Evolutionary conservation across 2,888 invertebrate genomes (phyloP).

Genomic region (Brassicogethes aeneus): DNA sequence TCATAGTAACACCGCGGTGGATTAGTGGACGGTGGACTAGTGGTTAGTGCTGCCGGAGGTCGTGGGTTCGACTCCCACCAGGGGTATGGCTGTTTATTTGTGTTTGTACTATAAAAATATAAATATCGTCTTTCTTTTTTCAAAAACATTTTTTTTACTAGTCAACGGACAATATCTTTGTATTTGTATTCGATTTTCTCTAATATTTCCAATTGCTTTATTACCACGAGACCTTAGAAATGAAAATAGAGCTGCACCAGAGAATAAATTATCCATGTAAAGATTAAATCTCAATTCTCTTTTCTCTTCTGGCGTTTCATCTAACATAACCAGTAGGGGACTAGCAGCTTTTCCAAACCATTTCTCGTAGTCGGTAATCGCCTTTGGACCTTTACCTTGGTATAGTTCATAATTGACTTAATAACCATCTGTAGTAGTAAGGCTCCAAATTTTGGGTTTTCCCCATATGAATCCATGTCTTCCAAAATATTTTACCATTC

Average conservation of each 20-base stretch:
- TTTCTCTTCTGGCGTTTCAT: slow-evolving; percentile 4
- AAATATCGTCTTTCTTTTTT: slow-evolving; percentile 8
- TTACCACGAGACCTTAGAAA: no score
- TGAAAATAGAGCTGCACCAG: no score
- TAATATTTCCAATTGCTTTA: no score
- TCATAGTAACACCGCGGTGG: no score
- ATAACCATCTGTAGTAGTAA: slow-evolving; percentile 6
- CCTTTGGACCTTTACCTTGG: slow-evolving; percentile 5
- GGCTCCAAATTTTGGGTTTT: slow-evolving; percentile 16
- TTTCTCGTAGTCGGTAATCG: slow-evolving; percentile 4
- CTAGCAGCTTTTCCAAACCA: slow-evolving; percentile 7
- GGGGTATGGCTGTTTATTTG: no score
- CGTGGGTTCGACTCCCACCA: no score
- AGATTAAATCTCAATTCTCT: slow-evolving; percentile 6
- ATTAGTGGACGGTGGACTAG: no score
- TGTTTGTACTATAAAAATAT: no score
- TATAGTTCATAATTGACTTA: slow-evolving; percentile 6
- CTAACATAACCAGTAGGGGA: slow-evolving; percentile 5
- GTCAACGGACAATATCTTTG: slow-evolving; percentile 3
- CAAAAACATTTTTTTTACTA: slow-evolving; percentile 5
- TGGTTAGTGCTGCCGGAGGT: no score
- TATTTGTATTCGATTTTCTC: no score
- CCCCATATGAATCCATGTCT: slow-evolving; percentile 20
- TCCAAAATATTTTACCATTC: slow-evolving; percentile 20
- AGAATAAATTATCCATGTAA: slow-evolving; percentile 6